Evolutionary conservation across 2,888 invertebrate species (phyloP).

Genomic region (Ormyrus nitidulus): DNA sequence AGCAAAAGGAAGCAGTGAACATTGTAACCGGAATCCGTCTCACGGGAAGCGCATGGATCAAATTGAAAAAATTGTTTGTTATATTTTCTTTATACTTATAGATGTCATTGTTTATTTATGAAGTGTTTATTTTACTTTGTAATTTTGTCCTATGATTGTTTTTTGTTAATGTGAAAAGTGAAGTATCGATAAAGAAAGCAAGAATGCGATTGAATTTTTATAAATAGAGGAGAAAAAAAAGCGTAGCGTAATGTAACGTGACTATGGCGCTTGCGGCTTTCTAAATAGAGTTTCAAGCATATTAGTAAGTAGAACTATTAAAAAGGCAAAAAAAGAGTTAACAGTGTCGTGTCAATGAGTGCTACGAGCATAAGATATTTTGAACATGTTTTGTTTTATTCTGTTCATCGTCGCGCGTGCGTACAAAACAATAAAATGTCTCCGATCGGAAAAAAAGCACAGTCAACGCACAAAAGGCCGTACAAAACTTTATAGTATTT

Average conservation of each 20-base stretch:
- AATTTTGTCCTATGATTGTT: conserved; percentile 69
- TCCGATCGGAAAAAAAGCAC: conserved; percentile 35
- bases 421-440: conserved; percentile 19
- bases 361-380: conserved; percentile 54
- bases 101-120: conserved; percentile 75
- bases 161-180: conserved; percentile 69
- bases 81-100: conserved; percentile 71
- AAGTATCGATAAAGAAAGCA: conserved; percentile 61
- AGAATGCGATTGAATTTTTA: conserved; percentile 54
- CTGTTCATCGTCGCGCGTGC: conserved; percentile 48
- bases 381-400: conserved; percentile 42
- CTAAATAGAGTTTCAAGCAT: conserved; percentile 52
- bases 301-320: conserved; percentile 53
- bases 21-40: conserved; percentile 63
- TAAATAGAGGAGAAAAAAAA: conserved; percentile 57
- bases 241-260: conserved; percentile 52
- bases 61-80: conserved; percentile 73
- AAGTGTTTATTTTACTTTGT: conserved; percentile 73
- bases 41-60: conserved; percentile 63
- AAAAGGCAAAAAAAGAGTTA: conserved; percentile 27
- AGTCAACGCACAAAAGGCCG: conserved; percentile 51
- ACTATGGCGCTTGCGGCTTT: conserved; percentile 60
- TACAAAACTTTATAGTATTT: conserved; percentile 56
- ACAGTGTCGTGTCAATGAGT: conserved; percentile 45
- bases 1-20: conserved; percentile 33